These are phyloP conservation scores for Florisuga fusca DNA, from an alignment of 2,797 vertebrate genomes.

Conservation along the genomic window DNA sequence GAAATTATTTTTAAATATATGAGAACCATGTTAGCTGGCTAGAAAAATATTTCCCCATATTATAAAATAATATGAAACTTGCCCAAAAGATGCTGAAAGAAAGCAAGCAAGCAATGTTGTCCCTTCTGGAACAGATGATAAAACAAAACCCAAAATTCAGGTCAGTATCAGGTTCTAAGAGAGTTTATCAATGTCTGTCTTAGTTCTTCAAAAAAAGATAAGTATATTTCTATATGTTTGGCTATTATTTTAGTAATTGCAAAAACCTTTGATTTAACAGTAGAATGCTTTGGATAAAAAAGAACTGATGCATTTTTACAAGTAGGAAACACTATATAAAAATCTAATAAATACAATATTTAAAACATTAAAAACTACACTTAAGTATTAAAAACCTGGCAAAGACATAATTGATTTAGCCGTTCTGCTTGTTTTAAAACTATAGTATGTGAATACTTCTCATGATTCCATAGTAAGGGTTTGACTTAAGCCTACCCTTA, in stretches of 20 bases:
- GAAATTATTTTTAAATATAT: background rate
- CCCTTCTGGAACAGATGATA: background rate
- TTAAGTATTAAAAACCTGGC: background rate
- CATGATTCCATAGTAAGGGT: background rate
- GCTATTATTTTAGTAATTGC: background rate
- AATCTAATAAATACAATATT: background rate
- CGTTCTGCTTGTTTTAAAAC: background rate
- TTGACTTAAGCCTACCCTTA: slow-evolving; percentile 38
- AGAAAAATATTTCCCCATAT: background rate
- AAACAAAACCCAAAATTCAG: background rate
- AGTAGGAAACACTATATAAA: background rate
- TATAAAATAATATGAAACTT: background rate
- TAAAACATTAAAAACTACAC: background rate
- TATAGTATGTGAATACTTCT: background rate
- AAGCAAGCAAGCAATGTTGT: background rate
- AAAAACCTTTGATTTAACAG: background rate
- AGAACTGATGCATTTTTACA: background rate
- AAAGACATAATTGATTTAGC: background rate
- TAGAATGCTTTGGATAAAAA: background rate
- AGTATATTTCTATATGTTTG: too few relatives aligned
- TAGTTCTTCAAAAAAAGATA: background rate
- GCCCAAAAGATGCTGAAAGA: background rate
- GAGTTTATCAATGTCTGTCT: background rate
- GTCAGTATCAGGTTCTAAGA: background rate
- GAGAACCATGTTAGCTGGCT: background rate